phyloP scores from a whole-genome alignment of 2,113 vertebrate species.

The Callocephalon fimbriatum region DNA sequence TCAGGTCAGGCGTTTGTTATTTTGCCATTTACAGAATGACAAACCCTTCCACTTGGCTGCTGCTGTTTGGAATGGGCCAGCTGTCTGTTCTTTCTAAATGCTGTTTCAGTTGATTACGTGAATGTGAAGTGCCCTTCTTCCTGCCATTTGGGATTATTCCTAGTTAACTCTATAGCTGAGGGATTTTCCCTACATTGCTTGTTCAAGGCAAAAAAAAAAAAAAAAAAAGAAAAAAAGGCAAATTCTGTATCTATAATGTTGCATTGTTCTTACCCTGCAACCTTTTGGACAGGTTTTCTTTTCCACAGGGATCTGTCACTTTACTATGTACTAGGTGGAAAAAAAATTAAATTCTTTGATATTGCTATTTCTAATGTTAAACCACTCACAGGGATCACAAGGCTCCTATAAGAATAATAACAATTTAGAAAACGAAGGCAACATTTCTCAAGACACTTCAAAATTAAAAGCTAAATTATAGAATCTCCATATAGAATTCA shows the following conservation, averaged over 20 bases:
- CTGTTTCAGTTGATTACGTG: slow-evolving; percentile 36
- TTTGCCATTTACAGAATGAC: slow-evolving; percentile 54
- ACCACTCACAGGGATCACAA: not conserved
- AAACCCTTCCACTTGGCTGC: slow-evolving; percentile 52
- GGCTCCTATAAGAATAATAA: not conserved
- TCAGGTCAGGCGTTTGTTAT: slow-evolving; percentile 51
- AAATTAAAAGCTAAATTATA: not conserved
- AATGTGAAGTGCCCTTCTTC: slow-evolving; percentile 18
- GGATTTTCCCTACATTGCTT: not conserved
- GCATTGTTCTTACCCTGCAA: not conserved
- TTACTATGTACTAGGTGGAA: not conserved
- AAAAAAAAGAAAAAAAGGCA: not conserved
- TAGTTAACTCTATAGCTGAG: slow-evolving; percentile 15
- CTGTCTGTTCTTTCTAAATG: slow-evolving; percentile 58
- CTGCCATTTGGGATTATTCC: not conserved
- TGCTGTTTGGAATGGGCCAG: slow-evolving; percentile 26
- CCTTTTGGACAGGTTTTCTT: not conserved
- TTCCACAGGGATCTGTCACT: not conserved
- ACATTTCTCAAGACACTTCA: not conserved
- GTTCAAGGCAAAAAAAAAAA: not conserved
- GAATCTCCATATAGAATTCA: not conserved
- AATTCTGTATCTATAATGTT: not conserved
- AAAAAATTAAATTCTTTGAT: not conserved
- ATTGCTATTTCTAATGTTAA: not conserved
- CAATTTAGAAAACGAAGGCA: not conserved